Percentiles rank a stretch among this genome's conserved stretches.
Evolutionary conservation across 2,797 vertebrate genomes (phyloP).

Genomic region (Amphiprion clarkii): DNA sequence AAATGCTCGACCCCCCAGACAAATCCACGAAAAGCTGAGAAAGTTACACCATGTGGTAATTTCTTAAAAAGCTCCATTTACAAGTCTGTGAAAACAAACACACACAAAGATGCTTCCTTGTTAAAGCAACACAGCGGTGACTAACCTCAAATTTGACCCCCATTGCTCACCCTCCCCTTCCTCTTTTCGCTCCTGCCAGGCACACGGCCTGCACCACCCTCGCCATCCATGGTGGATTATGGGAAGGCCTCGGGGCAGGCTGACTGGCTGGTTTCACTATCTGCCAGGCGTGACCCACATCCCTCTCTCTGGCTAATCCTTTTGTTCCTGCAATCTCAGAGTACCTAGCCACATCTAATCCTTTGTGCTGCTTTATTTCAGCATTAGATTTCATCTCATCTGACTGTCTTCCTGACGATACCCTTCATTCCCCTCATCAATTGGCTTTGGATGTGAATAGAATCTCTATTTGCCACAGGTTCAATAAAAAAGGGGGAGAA

Average conservation of each 20-base stretch:
- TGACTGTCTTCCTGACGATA: conserved; percentile 50
- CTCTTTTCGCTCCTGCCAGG: conserved; percentile 6
- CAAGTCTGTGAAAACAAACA: conserved; percentile 20
- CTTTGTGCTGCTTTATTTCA: conserved; percentile 73
- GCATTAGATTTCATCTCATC: conserved; percentile 67
- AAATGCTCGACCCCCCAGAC: conserved; percentile 16
- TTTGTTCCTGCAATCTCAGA: conserved; percentile 79
- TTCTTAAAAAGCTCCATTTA: conserved; percentile 20
- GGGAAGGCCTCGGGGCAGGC: conserved; percentile 55
- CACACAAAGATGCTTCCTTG: conserved; percentile 29
- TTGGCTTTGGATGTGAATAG: conserved; percentile 29
- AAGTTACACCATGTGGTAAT: neutral
- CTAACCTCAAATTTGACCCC: conserved; percentile 37
- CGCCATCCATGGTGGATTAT: conserved; percentile 64
- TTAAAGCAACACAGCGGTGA: conserved; percentile 47
- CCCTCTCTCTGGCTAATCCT: conserved; percentile 77
- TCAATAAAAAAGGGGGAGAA: conserved; percentile 9
- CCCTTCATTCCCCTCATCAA: conserved; percentile 57
- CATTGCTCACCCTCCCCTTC: conserved; percentile 16
- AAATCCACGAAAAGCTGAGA: conserved; percentile 11
- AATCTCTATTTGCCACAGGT: conserved; percentile 34
- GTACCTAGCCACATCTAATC: conserved; percentile 79
- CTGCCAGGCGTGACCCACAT: conserved; percentile 81
- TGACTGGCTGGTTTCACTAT: conserved; percentile 77
- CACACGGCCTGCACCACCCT: conserved; percentile 30